These are phyloP conservation scores for Chlorocebus sabaeus DNA, from an alignment of 2,113 vertebrate species.

Conservation along the genomic window DNA sequence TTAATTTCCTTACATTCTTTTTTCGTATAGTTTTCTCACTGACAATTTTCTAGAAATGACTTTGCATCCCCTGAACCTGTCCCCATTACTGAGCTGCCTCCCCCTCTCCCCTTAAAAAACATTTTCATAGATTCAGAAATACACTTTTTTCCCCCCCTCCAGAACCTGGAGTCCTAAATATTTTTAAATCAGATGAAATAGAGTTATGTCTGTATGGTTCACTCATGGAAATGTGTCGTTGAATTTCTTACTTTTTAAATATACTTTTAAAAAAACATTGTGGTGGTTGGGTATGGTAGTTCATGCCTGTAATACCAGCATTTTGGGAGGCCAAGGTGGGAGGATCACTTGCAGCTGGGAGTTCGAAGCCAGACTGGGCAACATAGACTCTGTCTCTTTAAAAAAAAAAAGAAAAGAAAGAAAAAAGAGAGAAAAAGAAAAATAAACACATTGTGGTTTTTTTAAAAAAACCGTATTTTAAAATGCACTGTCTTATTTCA, in stretches of 20 bases:
- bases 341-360: too few species aligned
- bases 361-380: too few species aligned
- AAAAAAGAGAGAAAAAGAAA: too few species aligned
- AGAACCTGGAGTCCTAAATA: neutral
- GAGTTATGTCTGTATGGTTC: neutral
- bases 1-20: constrained; percentile 7
- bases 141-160: accelerated
- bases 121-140: constrained; percentile 36
- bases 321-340: too few species aligned
- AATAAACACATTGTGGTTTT: neutral
- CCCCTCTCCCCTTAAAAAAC: neutral
- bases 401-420: too few species aligned
- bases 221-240: neutral
- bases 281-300: too few species aligned
- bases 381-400: too few species aligned
- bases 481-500: constrained; percentile 18
- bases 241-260: constrained; percentile 27
- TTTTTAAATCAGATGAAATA: constrained; percentile 32
- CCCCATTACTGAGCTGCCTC: neutral
- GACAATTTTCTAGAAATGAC: neutral
- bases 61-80: neutral
- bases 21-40: neutral
- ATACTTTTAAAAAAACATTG: neutral
- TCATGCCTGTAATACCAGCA: too few species aligned
- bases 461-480: neutral